Base-by-base conservation (phyloP, 92 coral and sea anemone species). In the Bergia puertoricense region DNA sequence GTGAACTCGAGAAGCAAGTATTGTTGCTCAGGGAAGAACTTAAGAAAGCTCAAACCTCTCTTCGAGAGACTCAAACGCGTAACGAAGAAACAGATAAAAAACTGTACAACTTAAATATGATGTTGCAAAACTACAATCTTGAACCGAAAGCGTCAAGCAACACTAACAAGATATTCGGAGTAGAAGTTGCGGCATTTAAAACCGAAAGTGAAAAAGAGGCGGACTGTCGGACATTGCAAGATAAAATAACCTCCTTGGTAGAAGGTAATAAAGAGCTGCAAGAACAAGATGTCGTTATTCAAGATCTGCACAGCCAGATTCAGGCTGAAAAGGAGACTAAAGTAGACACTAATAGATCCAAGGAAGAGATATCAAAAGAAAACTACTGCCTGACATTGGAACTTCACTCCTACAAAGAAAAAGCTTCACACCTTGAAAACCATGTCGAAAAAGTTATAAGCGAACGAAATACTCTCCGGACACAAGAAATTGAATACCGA, bases 331-430 rank as follows among this genome's bases (percentile, higher is more conserved):
- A 81, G 74, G 37, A 81, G 23, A 41, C 73, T 2, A 66, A 50
- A n/a, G 65, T 42, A 45, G 4, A 69, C 30, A 20, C 20, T 83
- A 54, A 67, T 5, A 82, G 69, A 83, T 44, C 77, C 5, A 83
- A 83, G 77, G 86, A 83, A 42, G 74, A 38, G 0, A 30, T 46
- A 8, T 30, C 74, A n/a, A 69, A 44, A 2, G 86, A 68, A 83
- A 83, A 40, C 65, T 83, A 83, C 77, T 2, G 30, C 59, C 54
- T 83, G 77, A 6, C 86, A 5, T 22, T 83, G 66, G 86, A 83
- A 69, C 78, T 83, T 45, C 77, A 83, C 9, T 43, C 86, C 5
- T 83, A 45, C 86, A 83, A 69, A 69, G 86, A 83, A 45, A 83
- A 83, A 83, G 36, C 77, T 10, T 45, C 43, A 1, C 44, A 83